Conservation (phyloP, 1,140 invertebrate genomes). For the Diuraphis noxia region DNA sequence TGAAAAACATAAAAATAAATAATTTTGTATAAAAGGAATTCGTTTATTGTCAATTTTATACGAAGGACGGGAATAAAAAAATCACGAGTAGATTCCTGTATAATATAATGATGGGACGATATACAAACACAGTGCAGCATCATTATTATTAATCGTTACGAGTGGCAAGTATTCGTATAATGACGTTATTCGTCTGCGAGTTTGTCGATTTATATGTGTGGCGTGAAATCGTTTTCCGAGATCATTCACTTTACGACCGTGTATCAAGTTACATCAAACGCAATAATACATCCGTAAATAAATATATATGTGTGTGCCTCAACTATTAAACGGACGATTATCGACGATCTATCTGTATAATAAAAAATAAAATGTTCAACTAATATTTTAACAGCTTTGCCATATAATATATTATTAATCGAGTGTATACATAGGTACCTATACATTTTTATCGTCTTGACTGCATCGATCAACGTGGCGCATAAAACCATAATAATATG, state of each 20-base stretch:
- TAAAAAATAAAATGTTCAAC: not conserved
- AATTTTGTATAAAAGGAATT: not conserved
- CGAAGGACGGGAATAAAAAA: not conserved
- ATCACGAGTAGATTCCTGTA: not conserved
- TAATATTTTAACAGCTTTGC: not conserved
- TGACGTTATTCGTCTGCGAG: not conserved
- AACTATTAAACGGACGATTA: not conserved
- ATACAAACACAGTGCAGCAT: not conserved
- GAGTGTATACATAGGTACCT: not conserved
- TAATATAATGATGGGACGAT: not conserved
- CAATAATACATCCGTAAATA: not conserved
- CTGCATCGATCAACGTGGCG: not conserved
- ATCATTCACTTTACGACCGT: not conserved
- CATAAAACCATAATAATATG: not conserved
- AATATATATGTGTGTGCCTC: not conserved
- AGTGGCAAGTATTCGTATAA: conserved; percentile 20
- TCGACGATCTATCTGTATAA: not conserved
- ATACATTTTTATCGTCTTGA: not conserved
- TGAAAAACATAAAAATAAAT: not conserved
- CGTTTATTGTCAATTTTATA: not conserved
- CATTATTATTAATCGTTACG: not conserved
- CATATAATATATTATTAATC: not conserved
- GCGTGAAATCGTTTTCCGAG: not conserved
- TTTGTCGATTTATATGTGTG: not conserved
- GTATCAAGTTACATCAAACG: not conserved